phyloP scores from a whole-genome alignment of 2,888 invertebrate species.

The Nephrotoma appendiculata region DNA sequence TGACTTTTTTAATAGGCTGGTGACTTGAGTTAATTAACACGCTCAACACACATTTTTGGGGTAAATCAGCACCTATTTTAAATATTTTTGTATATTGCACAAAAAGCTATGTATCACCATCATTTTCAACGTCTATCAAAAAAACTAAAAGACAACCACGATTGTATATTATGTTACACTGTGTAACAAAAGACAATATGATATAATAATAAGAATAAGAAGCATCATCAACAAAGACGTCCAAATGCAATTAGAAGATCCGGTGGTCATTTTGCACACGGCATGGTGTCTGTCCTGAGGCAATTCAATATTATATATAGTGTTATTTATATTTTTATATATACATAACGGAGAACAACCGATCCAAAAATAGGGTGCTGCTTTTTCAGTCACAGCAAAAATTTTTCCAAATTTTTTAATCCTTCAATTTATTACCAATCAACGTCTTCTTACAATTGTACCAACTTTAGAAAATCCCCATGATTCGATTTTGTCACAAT shows the following conservation, averaged over 20 bases:
- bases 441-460: not conserved
- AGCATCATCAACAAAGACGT: not conserved
- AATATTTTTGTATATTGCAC: too few species aligned
- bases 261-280: not conserved
- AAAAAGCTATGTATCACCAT: too few species aligned
- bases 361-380: not conserved
- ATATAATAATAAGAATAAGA: not conserved
- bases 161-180: too few species aligned
- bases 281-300: not conserved
- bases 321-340: not conserved
- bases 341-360: not conserved
- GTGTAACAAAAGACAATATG: too few species aligned
- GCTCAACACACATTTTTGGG: too few species aligned
- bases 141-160: too few species aligned
- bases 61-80: too few species aligned
- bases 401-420: not conserved
- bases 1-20: too few species aligned
- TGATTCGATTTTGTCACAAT: not conserved
- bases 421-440: not conserved
- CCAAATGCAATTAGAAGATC: constrained; percentile 4
- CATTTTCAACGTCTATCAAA: too few species aligned
- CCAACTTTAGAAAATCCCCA: not conserved
- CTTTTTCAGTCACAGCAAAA: not conserved
- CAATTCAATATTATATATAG: not conserved
- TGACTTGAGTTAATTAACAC: too few species aligned